Evolutionary conservation across 2,113 vertebrate genomes (phyloP).

Genomic region (Raja brachyura): DNA sequence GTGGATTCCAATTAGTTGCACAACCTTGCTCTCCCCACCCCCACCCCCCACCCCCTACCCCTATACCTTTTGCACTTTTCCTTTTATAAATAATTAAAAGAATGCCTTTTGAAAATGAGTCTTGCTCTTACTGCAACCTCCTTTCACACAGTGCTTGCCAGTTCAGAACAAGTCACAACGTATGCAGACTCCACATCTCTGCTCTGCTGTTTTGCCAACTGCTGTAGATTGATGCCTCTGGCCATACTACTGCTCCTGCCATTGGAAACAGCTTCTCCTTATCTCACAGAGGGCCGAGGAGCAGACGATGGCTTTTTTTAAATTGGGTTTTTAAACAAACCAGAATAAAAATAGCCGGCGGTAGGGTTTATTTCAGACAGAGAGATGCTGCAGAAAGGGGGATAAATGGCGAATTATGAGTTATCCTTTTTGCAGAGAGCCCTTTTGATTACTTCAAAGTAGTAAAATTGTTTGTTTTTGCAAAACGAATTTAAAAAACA

Average conservation of each 20-base stretch:
- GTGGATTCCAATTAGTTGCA: background rate
- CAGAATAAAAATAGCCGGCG: background rate
- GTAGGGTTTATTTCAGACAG: background rate
- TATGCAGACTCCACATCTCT: background rate
- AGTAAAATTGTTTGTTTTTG: background rate
- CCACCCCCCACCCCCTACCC: no score
- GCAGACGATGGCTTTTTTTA: background rate
- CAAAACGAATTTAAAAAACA: background rate
- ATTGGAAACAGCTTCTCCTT: background rate
- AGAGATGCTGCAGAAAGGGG: background rate
- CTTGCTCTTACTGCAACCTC: background rate
- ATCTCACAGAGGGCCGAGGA: background rate
- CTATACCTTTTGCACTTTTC: background rate
- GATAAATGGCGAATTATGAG: background rate
- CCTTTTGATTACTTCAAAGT: background rate
- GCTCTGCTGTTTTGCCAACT: background rate
- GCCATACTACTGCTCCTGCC: background rate
- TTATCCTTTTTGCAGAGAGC: background rate
- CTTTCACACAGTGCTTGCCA: background rate
- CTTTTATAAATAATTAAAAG: background rate
- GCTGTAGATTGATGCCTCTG: background rate
- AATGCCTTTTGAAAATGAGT: background rate
- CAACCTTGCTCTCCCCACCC: background rate
- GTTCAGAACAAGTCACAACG: background rate
- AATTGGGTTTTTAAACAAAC: background rate